phyloP scores from a whole-genome alignment of 2,113 vertebrate genomes.

The Pionites leucogaster region DNA sequence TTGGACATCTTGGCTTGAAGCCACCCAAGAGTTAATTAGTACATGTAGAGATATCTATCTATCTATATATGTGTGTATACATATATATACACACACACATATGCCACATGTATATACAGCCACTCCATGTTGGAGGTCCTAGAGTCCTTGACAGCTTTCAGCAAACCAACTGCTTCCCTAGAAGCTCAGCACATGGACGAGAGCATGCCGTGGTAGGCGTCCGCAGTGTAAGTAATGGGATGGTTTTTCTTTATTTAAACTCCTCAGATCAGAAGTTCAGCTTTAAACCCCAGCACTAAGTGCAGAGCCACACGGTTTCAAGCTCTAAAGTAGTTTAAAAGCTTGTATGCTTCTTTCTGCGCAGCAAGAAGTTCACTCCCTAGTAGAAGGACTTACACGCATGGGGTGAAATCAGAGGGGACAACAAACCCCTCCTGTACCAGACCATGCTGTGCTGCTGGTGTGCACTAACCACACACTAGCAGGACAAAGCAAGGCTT shows the following conservation, averaged over 20 bases:
- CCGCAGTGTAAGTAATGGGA: background rate
- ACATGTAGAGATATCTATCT: background rate
- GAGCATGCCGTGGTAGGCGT: background rate
- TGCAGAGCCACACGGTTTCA: background rate
- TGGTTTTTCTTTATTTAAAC: background rate
- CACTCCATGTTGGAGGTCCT: background rate
- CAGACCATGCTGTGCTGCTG: background rate
- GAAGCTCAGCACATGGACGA: background rate
- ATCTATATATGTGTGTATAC: background rate
- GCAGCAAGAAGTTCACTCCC: background rate
- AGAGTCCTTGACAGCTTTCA: background rate
- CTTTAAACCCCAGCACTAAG: background rate
- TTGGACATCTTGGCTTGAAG: background rate
- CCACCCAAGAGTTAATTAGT: background rate
- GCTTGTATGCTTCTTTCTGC: background rate
- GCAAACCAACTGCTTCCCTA: background rate
- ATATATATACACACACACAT: background rate
- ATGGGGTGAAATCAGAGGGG: background rate
- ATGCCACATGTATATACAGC: background rate
- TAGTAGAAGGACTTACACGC: background rate
- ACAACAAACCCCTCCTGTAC: background rate
- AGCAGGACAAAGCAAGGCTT: background rate
- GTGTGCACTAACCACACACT: background rate
- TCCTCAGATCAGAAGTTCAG: background rate
- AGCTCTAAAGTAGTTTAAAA: background rate